phyloP scores from a whole-genome alignment of 1,140 invertebrate genomes.

The Centruroides vittatus region DNA sequence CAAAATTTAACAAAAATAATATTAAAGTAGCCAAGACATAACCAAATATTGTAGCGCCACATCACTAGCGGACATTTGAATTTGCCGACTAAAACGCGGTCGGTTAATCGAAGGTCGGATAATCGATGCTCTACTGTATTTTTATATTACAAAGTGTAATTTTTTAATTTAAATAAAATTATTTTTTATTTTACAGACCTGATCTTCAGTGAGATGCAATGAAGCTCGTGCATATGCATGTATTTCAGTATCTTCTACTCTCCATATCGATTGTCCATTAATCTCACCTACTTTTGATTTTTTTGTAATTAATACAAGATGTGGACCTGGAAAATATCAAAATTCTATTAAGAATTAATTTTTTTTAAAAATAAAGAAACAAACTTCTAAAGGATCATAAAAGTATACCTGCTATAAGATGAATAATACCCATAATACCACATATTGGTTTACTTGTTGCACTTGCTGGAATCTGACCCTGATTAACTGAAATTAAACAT shows the following conservation, averaged over 20 bases:
- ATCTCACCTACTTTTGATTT: constrained; percentile 70
- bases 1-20: too few species aligned
- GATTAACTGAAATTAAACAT: constrained; percentile 31
- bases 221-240: constrained; percentile 70
- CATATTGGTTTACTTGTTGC: constrained; percentile 57
- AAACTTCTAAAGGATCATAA: constrained; percentile 3
- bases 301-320: constrained; percentile 80
- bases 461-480: constrained; percentile 42
- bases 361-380: too few species aligned
- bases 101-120: too few species aligned
- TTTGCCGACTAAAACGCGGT: too few species aligned
- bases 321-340: constrained; percentile 42
- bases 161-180: too few species aligned
- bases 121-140: too few species aligned
- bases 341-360: neutral
- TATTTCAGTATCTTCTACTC: constrained; percentile 63
- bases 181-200: constrained; percentile 33
- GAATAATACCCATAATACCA: constrained; percentile 76
- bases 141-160: too few species aligned
- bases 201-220: constrained; percentile 65
- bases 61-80: too few species aligned
- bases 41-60: too few species aligned
- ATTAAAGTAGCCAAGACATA: too few species aligned
- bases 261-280: constrained; percentile 71
- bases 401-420: constrained; percentile 48